phyloP scores from a whole-genome alignment of 2,113 vertebrate species.

The Centropus unirufus region DNA sequence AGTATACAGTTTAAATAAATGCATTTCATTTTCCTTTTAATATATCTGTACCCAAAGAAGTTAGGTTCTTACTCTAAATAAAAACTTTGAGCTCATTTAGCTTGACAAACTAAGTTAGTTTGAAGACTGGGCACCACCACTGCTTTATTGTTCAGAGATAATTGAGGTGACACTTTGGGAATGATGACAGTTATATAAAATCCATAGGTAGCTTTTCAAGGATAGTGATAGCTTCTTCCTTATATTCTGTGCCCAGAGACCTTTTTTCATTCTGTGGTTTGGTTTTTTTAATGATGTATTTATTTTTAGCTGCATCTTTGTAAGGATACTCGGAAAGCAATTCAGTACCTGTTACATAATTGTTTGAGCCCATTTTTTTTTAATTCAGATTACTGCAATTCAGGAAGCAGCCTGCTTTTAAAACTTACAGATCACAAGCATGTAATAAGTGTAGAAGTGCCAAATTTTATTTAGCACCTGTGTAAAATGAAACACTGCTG shows the following conservation, averaged over 20 bases:
- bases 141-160: background rate
- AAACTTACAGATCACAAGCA: background rate
- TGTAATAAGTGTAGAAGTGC: background rate
- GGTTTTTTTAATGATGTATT: background rate
- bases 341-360: background rate
- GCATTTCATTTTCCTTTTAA: background rate
- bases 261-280: background rate
- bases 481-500: background rate
- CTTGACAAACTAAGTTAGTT: background rate
- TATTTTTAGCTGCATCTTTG: conserved; percentile 22
- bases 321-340: background rate
- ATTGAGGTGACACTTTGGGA: background rate
- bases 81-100: background rate
- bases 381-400: background rate
- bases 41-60: background rate
- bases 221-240: background rate
- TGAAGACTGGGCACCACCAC: background rate
- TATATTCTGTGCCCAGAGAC: background rate
- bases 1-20: background rate
- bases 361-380: background rate
- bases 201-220: background rate
- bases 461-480: background rate
- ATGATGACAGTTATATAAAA: background rate
- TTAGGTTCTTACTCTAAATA: background rate
- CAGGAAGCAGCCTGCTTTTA: background rate